Evolutionary conservation across 2,888 invertebrate species (phyloP), one percentile per base, ranked within the genome.

Genomic region (Athalia cordata): DNA sequence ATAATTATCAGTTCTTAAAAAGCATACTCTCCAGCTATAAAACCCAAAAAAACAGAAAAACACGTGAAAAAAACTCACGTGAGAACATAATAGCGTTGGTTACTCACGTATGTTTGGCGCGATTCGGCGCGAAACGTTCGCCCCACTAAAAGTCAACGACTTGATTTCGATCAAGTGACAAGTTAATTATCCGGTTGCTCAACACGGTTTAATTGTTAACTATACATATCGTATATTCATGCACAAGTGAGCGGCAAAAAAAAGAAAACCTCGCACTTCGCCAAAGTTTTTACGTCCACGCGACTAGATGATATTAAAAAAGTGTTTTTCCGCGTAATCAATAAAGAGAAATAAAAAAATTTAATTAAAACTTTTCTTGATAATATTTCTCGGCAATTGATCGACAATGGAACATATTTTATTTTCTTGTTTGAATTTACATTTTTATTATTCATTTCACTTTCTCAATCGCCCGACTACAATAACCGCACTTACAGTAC

Each of bases 121-220:
- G 66, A 43, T 68, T 68, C 55, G 50, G 68, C 55, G 29, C 15
- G 55, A 68, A 68, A 29, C 5, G 52, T 29, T 55, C 29, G 29
- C 55, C 68, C 68, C 43, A 43, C 47, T 47, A 15, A 29, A 72
- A 72, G 72, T 47, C 72, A 72, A 43, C 59, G 72, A 72, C 72
- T 72, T 72, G 59, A 72, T 72, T 72, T 59, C 47, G 45, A 57
- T 45, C 72, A 72, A 9, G 72, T 29, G 72, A 72, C 57, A 72
- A 59, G 47, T 72, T 72, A 70, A 72, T 72, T 72, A 59, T 9
- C 45, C 57, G 13, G 59, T 72, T 72, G 72, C 59, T 59, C 47
- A 59, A 47, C 15, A 72, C 72, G 43, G 59, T 72, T 72, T 59
- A 59, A 72, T 72, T 72, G 52, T 57, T 13, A 72, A 4, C 1